Evolutionary conservation across 2,113 vertebrate genomes (phyloP).

Genomic region (Onychostruthus taczanowskii): DNA sequence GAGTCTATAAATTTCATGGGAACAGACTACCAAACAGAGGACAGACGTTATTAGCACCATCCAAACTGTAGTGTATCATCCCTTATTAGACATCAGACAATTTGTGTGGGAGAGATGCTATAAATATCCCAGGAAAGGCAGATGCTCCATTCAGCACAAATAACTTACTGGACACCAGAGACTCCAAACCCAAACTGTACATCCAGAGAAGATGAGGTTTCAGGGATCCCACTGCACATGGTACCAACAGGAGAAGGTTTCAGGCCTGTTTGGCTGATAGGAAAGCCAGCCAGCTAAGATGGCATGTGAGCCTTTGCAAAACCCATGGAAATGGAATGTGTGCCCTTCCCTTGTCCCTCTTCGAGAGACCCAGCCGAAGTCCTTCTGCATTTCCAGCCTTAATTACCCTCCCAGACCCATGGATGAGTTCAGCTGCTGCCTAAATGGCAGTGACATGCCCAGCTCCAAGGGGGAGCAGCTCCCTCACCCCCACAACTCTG

Average conservation of each 20-base stretch:
- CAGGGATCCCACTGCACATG: neutral
- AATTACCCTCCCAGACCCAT: rapidly evolving
- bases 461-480: neutral
- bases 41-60: constrained; percentile 44
- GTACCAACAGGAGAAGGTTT: neutral
- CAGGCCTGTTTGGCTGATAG: neutral
- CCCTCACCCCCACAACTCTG: neutral
- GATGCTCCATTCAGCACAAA: neutral
- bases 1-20: constrained; percentile 27
- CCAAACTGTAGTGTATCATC: constrained; percentile 9
- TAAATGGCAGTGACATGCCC: neutral
- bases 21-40: constrained; percentile 16
- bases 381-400: neutral
- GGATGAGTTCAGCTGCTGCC: neutral
- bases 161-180: neutral
- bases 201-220: neutral
- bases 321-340: neutral
- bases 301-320: neutral
- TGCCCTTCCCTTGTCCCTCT: neutral
- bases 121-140: neutral
- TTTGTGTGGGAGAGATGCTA: neutral
- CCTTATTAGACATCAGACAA: constrained; percentile 38
- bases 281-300: neutral
- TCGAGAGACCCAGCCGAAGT: neutral
- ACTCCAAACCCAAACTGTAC: neutral